Conservation (phyloP, 1,140 invertebrate species). For the Bradysia coprophila region DNA sequence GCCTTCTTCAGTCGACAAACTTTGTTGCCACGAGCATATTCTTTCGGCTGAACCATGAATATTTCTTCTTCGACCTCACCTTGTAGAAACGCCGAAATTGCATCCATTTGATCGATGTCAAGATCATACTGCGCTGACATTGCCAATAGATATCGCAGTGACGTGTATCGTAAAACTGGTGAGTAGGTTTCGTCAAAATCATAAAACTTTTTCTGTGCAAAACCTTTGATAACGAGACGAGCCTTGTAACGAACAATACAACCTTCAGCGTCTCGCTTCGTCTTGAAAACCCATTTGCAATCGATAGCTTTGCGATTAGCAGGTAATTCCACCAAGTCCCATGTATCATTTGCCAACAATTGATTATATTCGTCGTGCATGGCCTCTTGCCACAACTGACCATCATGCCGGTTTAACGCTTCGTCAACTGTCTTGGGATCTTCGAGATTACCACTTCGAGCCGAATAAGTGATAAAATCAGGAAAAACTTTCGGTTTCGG, state of each 20-base stretch:
- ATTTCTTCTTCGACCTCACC: slow-evolving; percentile 16
- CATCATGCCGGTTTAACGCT: slow-evolving; percentile 3
- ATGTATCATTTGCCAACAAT: slow-evolving; percentile 8
- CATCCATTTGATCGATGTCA: slow-evolving; percentile 7
- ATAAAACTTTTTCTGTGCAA: slow-evolving; percentile 10
- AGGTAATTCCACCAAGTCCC: slow-evolving; percentile 7
- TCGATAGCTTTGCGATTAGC: slow-evolving; percentile 5
- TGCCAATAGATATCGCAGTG: slow-evolving; percentile 8
- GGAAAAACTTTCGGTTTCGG: not conserved
- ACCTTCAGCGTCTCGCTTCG: slow-evolving; percentile 10
- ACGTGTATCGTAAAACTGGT: slow-evolving; percentile 9
- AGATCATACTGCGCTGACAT: slow-evolving; percentile 9
- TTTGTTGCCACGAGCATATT: slow-evolving; percentile 6
- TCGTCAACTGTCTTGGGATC: slow-evolving; percentile 4
- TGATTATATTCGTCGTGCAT: slow-evolving; percentile 7
- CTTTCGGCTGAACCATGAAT: slow-evolving; percentile 17
- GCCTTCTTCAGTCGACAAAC: slow-evolving; percentile 16
- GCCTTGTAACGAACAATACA: slow-evolving; percentile 10
- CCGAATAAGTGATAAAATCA: not conserved
- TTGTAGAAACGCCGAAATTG: slow-evolving; percentile 18
- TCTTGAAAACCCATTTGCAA: slow-evolving; percentile 10
- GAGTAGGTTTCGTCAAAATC: slow-evolving; percentile 14
- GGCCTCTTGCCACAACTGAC: slow-evolving; percentile 6
- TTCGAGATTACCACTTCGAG: not conserved
- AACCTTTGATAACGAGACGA: slow-evolving; percentile 4